Base-by-base conservation (phyloP, 2,113 vertebrate genomes). In the Nanorana parkeri region DNA sequence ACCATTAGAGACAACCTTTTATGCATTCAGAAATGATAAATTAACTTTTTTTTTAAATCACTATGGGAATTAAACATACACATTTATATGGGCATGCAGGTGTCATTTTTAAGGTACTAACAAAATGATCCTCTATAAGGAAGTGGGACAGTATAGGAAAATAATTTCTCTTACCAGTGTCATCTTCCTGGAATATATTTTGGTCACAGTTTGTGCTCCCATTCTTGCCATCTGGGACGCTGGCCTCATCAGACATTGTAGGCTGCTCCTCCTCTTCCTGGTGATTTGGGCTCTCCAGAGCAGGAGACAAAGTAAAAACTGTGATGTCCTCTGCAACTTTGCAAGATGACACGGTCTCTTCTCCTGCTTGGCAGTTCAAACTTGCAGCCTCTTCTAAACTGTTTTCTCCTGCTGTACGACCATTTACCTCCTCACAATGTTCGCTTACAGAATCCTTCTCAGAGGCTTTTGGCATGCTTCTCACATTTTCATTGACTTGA, bases 161-260 rank as follows among this genome's bases (percentile, higher is more conserved):
- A 36, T 36, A 3, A 16, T 21, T 36, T 81, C 58, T 94, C 95
- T 96, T 89, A 99, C 97, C 93, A 69, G 65, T 87, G 61, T 93
- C 91, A n/a, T 93, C 93, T 23, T 92, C 93, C 85, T 86, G 82
- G 41, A 88, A 83, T 85, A 93, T 88, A 89, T 90, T 75, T 85
- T 89, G 88, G 89, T 90, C 1, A 80, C 88, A 56, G 88, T 84
- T 90, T 86, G 91, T 83, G 1, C 87, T 89, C 15, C 89, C 84
- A 19, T 86, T 89, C 69, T 94, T 92, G 87, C 85, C 92, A 64
- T 93, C 87, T 13, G 92, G 89, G 77, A 72, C 84, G 84, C 81
- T 89, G 75, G 87, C 83, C 68, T 86, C 89, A 5, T 88, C 84
- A 65, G 89, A 88, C 36, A 74, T 75, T 17, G 84, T 80, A 3